Evolutionary conservation across 2,113 vertebrate species (phyloP).

Genomic region (Ceuthmochares aereus): DNA sequence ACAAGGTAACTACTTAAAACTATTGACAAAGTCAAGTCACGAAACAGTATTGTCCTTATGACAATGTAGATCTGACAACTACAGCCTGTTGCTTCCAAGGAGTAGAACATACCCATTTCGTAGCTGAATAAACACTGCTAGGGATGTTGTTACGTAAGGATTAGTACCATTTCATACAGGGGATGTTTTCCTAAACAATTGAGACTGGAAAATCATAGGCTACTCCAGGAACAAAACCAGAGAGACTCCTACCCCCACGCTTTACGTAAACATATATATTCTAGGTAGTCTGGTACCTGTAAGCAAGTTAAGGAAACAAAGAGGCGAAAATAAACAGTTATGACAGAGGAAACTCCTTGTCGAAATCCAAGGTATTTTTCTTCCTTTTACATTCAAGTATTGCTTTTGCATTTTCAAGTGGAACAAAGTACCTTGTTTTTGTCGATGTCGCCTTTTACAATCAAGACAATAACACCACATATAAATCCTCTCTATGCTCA

Average conservation of each 20-base stretch:
- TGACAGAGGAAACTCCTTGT: not conserved
- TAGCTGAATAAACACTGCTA: not conserved
- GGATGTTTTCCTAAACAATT: not conserved
- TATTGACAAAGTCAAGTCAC: not conserved
- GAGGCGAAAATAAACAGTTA: not conserved
- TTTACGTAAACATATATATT: fast-evolving
- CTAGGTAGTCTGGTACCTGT: not conserved
- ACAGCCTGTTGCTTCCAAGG: not conserved
- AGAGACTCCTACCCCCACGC: not conserved
- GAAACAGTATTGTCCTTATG: not conserved
- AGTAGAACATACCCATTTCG: not conserved
- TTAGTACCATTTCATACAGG: not conserved
- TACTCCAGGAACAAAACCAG: not conserved
- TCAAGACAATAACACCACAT: not conserved
- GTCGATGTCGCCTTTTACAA: not conserved
- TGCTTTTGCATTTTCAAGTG: not conserved
- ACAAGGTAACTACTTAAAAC: not conserved
- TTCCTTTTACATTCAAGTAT: not conserved
- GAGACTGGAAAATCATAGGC: not conserved
- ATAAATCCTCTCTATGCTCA: not conserved
- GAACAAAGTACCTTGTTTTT: not conserved
- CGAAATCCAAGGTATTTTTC: not conserved
- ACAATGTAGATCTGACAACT: not conserved
- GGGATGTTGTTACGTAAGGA: not conserved
- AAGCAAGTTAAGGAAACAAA: not conserved